phyloP scores from a whole-genome alignment of 64 coral and sea anemone genomes.

The Pocillopora damicornis region DNA sequence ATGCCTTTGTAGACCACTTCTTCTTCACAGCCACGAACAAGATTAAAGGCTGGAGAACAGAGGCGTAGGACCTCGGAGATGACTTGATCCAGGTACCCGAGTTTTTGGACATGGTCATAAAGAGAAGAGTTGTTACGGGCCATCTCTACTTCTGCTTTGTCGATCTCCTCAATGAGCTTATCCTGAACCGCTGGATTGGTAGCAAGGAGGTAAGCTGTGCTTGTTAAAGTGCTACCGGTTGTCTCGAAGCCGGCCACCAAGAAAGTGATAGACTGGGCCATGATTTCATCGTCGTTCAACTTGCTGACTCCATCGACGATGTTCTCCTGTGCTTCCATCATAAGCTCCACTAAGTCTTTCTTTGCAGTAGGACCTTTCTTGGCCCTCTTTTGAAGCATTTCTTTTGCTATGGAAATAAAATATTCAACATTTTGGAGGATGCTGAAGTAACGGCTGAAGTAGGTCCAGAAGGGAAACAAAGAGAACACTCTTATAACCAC shows the following conservation, averaged over 20 bases:
- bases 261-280: slow-evolving; percentile 61
- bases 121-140: slow-evolving; percentile 34
- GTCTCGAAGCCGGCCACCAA: slow-evolving; percentile 72
- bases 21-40: slow-evolving; percentile 40
- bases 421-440: slow-evolving; percentile 10
- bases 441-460: slow-evolving; percentile 19
- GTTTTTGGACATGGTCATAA: slow-evolving; percentile 56
- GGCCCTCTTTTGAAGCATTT: slow-evolving; percentile 49
- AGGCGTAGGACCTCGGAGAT: slow-evolving; percentile 66
- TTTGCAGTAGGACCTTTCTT: background rate
- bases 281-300: slow-evolving; percentile 39
- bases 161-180: slow-evolving; percentile 59
- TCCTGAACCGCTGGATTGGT: slow-evolving; percentile 72
- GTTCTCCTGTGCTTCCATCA: slow-evolving; percentile 75
- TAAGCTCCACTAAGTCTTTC: slow-evolving; percentile 63
- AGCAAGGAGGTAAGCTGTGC: slow-evolving; percentile 46
- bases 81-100: slow-evolving; percentile 74
- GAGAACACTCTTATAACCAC: slow-evolving; percentile 35
- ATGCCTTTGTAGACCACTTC: slow-evolving; percentile 51
- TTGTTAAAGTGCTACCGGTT: slow-evolving; percentile 58
- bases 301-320: slow-evolving; percentile 1
- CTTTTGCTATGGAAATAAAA: slow-evolving; percentile 23
- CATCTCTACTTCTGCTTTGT: slow-evolving; percentile 31
- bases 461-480: slow-evolving; percentile 51
- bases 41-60: slow-evolving; percentile 32